Conservation (phyloP, 2,888 invertebrate genomes). For the Crematogaster levior region DNA sequence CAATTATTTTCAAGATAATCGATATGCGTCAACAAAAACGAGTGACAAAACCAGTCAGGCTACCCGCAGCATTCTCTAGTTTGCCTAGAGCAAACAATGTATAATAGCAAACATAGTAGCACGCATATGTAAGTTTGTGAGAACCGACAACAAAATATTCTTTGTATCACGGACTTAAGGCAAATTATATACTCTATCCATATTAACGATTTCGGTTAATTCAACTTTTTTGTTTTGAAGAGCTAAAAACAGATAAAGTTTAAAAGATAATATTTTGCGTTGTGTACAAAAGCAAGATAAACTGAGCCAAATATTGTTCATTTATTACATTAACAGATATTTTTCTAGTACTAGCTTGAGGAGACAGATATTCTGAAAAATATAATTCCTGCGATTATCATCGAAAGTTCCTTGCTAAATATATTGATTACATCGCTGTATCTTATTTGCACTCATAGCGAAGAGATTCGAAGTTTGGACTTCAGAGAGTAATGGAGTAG, state of each 20-base stretch:
- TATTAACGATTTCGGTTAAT: background rate
- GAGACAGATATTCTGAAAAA: constrained; percentile 49
- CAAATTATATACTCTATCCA: background rate
- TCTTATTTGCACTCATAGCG: constrained; percentile 57
- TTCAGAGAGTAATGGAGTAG: constrained; percentile 42
- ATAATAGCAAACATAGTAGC: background rate
- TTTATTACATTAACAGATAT: background rate
- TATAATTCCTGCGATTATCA: constrained; percentile 50
- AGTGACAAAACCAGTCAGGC: background rate
- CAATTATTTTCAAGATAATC: constrained; percentile 12
- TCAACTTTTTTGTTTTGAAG: background rate
- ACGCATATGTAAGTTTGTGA: background rate
- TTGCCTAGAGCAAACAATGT: background rate
- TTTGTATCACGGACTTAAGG: background rate
- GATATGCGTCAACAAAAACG: background rate
- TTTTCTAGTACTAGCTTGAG: background rate
- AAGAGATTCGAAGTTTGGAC: constrained; percentile 66
- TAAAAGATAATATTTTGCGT: background rate
- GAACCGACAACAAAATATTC: background rate
- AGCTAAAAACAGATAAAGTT: background rate
- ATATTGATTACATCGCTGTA: constrained; percentile 58
- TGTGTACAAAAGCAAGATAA: background rate
- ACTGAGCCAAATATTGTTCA: background rate
- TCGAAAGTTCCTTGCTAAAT: constrained; percentile 54
- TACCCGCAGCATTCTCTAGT: background rate